Evolutionary conservation across 2,797 vertebrate genomes (phyloP).

Genomic region (Thunnus albacares): DNA sequence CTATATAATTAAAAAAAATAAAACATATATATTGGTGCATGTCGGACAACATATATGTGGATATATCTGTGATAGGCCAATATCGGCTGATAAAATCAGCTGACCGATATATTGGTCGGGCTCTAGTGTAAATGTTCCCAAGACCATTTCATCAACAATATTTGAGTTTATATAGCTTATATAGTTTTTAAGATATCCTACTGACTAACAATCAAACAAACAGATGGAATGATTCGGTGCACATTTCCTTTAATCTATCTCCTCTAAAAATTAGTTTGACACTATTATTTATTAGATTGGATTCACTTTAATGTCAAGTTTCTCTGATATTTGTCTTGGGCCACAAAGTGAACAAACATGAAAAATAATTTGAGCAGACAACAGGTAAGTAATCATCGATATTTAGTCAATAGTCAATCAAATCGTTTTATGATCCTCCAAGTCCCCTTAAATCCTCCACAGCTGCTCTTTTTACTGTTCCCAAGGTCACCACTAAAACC

Average conservation of each 20-base stretch:
- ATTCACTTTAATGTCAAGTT: not conserved
- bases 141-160: no score
- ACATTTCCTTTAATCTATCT: not conserved
- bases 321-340: not conserved
- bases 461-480: no score
- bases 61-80: no score
- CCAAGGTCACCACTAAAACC: no score
- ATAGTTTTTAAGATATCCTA: not conserved
- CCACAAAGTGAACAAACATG: not conserved
- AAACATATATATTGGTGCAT: no score
- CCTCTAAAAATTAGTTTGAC: not conserved
- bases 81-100: no score
- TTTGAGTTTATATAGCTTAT: not conserved
- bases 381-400: not conserved
- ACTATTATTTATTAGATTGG: not conserved
- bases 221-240: not conserved
- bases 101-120: no score
- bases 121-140: not conserved
- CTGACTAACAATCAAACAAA: not conserved
- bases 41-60: no score
- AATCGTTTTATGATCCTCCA: no score
- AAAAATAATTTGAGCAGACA: not conserved
- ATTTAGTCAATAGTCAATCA: no score
- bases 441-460: no score
- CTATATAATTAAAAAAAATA: no score